Base-by-base conservation (phyloP, 2,888 invertebrate genomes). In the Ditylenchus weischeri region DNA sequence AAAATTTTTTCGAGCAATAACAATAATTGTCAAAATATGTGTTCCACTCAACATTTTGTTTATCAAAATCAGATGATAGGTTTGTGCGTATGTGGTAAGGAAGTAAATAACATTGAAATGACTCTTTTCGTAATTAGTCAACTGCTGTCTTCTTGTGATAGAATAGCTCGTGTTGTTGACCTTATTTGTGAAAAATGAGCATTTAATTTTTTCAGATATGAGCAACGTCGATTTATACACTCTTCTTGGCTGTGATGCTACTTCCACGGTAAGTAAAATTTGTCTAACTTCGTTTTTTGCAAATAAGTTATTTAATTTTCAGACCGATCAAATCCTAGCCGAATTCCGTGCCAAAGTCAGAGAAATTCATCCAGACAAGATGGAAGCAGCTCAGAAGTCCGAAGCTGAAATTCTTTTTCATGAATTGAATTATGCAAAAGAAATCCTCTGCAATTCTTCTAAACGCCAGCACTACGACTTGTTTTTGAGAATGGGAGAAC, bases 251-350 rank as follows among this genome's bases (percentile, higher is more conserved):
- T 54, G 54, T 29, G 54, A 11, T n/a, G n/a, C 54, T 29, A 54
- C 54, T 54, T 11, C 54, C 7, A 54, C 54, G 11, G 54, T 54
- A 7, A 15, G n/a, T 54, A 1, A 15, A 23, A 23, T 54, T 54
- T 54, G n/a, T 54, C 6, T 15, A 10, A 54, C 10, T 19, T 5
- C 18, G 2, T 2, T 50, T 50, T 19, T 19, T 21, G 3, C 6
- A 50, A 19, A 19, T 19, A 4, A 19, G 3, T 19, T 2, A 4
- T 21, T 50, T 18, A n/a, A 35, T 54, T 66, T 75, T 68, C 64
- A 78, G 78, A 57, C 69, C 0, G 78, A 77, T 19, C 78, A 78
- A 66, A 78, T 78, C 13, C 64, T 65, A 4, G 75, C 77, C 11
- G 78, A 78, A 49, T 78, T 75, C 57, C 67, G 72, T 4, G 70